phyloP scores from a whole-genome alignment of 2,888 invertebrate species.

The Candidula unifasciata region DNA sequence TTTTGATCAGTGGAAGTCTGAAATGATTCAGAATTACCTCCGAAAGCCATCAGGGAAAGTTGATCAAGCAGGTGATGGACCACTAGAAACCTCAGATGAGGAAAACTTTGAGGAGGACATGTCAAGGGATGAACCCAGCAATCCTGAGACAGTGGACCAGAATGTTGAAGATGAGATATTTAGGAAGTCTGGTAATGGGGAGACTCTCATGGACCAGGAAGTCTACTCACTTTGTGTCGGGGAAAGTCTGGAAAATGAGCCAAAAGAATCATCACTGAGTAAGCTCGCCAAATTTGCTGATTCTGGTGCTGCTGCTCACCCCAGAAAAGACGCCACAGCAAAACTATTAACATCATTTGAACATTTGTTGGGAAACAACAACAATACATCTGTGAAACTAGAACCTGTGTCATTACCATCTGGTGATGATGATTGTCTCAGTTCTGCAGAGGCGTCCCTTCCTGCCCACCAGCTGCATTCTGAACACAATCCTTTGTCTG shows the following conservation, averaged over 20 bases:
- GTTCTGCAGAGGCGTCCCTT: background rate
- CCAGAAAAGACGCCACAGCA: background rate
- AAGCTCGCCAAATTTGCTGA: constrained; percentile 44
- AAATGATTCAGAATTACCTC: background rate
- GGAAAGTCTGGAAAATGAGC: background rate
- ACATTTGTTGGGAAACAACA: constrained; percentile 36
- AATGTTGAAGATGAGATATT: background rate
- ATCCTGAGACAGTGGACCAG: background rate
- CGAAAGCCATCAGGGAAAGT: background rate
- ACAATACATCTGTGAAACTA: constrained; percentile 14
- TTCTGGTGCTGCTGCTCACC: constrained; percentile 2
- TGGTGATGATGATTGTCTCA: constrained; percentile 14
- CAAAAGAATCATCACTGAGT: constrained; percentile 39
- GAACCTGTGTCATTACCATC: background rate
- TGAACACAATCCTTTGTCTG: background rate
- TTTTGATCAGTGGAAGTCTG: constrained; percentile 52
- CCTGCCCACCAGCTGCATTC: constrained; percentile 7
- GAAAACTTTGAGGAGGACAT: background rate
- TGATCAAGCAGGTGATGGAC: background rate
- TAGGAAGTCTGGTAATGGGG: background rate
- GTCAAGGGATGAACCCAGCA: background rate
- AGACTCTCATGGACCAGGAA: background rate
- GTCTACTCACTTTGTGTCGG: background rate
- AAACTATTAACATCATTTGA: constrained; percentile 29
- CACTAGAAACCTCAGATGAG: background rate